phyloP scores from a whole-genome alignment of 2,888 invertebrate genomes.

The Theodoxus fluviatilis region DNA sequence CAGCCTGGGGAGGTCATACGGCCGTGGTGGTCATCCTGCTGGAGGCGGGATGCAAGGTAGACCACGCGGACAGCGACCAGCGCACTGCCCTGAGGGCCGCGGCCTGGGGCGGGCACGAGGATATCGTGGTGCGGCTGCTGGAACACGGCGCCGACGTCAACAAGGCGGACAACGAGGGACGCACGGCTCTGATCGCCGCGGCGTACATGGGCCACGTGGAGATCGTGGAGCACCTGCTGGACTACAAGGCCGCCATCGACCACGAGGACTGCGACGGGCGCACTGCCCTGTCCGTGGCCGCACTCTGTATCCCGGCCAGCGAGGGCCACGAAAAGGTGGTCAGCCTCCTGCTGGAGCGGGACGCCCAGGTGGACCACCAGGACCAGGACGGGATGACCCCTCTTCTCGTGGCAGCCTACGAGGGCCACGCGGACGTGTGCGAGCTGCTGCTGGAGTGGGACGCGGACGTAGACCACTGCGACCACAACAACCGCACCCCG shows the following conservation, averaged over 20 bases:
- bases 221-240: constrained; percentile 65
- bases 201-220: constrained; percentile 80
- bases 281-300: constrained; percentile 79
- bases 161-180: constrained; percentile 67
- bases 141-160: constrained; percentile 70
- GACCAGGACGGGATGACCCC: constrained; percentile 65
- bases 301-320: constrained; percentile 68
- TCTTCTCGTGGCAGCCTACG: constrained; percentile 64
- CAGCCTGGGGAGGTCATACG: constrained; percentile 93
- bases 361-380: constrained; percentile 62
- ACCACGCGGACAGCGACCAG: constrained; percentile 67
- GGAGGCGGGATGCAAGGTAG: constrained; percentile 73
- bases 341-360: constrained; percentile 59
- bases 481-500: constrained; percentile 66
- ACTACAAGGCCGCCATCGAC: constrained; percentile 68
- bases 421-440: constrained; percentile 71
- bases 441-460: constrained; percentile 89
- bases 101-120: constrained; percentile 72
- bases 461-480: constrained; percentile 89
- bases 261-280: constrained; percentile 88
- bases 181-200: constrained; percentile 68
- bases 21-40: constrained; percentile 67
- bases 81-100: constrained; percentile 88
- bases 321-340: constrained; percentile 63
- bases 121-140: constrained; percentile 69